Evolutionary conservation across 1,140 invertebrate species (phyloP), one percentile per base, ranked within the genome.

Genomic region (Ceratina japonica): DNA sequence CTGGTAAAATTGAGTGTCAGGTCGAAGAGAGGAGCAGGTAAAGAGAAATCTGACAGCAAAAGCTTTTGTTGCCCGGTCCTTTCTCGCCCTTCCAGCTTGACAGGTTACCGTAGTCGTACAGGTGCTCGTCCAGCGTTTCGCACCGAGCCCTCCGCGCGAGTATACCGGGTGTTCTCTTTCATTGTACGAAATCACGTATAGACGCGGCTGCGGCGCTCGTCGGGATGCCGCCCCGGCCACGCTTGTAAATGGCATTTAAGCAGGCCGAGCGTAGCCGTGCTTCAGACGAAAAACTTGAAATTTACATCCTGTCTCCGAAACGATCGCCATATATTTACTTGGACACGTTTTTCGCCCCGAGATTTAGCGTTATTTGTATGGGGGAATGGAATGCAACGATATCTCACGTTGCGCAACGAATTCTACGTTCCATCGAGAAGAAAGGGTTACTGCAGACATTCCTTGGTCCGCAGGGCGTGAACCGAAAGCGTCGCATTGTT

Each of bases 51-150:
- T 64, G 63, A 22, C 70, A 62, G 74, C 65, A 61, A 76, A 68
- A 71, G 75, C 83, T 85, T 85, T 85, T 85, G 82, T 85, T 75
- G 71, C 72, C 49, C 59, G 70, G 79, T 31, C 74, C 62, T 81
- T 75, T 69, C 56, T 84, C 80, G 73, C 51, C 65, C 74, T 75
- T 59, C 69, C 64, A 52, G 70, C 65, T 76, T 66, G 75, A 85
- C 83, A 85, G 82, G 83, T 84, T 85, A 84, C 74, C 79, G 73
- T 71, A 69, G 83, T 59, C 44, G 73, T 84, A 81, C 83, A 84
- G 83, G 83, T 84, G 79, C 73, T 59, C 72, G 82, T 83, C 77
- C 77, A 84, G 58, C 24, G 61, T 69, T 80, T 66, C 64, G 63
- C 83, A 59, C 77, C 69, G 63, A 64, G 24, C 71, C 75, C 49